A percentile compares a stretch with the other conserved stretches of the same genome.
Conservation (phyloP, 2,797 vertebrate species). For the Liparis tanakae region DNA sequence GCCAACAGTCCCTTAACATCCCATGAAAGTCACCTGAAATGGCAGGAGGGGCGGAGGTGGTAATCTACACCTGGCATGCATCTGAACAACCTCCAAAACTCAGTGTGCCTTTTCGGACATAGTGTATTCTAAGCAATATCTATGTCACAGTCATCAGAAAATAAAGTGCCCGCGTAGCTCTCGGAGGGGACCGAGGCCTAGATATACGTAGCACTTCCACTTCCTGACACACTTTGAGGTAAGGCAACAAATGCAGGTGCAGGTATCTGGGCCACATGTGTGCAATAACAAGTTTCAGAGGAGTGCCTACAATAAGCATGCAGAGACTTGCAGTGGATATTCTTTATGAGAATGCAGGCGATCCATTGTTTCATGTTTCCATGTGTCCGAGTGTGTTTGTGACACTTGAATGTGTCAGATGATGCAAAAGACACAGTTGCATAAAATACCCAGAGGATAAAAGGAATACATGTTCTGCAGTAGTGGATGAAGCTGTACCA, state of each 20-base stretch:
- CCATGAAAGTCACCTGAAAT: slow-evolving; percentile 59
- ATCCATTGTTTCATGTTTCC: no score
- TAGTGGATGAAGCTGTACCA: background rate
- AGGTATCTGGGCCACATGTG: slow-evolving; percentile 55
- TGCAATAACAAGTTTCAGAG: slow-evolving; percentile 8
- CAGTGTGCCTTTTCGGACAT: slow-evolving; percentile 43
- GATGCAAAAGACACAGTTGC: background rate
- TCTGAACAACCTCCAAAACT: slow-evolving; percentile 71
- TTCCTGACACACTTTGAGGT: slow-evolving; percentile 40
- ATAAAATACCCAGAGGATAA: slow-evolving; percentile 4
- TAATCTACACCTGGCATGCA: slow-evolving; percentile 68
- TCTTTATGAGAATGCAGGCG: background rate
- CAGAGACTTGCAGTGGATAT: slow-evolving; percentile 12
- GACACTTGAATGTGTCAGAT: slow-evolving; percentile 1
- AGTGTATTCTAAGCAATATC: slow-evolving; percentile 72
- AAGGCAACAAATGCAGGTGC: slow-evolving; percentile 60
- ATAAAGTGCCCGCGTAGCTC: slow-evolving; percentile 64
- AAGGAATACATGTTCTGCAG: background rate
- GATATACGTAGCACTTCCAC: slow-evolving; percentile 56
- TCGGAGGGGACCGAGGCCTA: slow-evolving; percentile 66
- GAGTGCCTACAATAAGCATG: slow-evolving; percentile 6
- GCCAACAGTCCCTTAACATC: slow-evolving; percentile 8
- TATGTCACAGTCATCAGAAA: slow-evolving; percentile 74
- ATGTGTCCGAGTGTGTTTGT: background rate
- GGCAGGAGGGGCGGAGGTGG: slow-evolving; percentile 16